Evolutionary conservation across 2,888 invertebrate genomes (phyloP).

Genomic region (Ormyrus nitidulus): DNA sequence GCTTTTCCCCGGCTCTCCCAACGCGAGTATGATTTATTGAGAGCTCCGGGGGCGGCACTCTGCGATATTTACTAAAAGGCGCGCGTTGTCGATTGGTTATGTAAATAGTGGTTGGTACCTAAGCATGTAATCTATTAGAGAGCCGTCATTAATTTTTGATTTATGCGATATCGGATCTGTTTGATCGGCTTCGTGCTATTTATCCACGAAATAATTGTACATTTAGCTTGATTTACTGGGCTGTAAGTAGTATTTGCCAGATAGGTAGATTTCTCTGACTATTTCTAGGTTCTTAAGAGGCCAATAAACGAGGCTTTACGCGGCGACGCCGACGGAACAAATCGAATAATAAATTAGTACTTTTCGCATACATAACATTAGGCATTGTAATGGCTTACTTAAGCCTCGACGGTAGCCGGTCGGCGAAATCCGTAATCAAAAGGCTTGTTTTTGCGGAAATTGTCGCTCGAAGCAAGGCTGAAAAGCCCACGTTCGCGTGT

Average conservation of each 20-base stretch:
- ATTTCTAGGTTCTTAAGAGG: too few relatives aligned
- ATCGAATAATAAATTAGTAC: constrained; percentile 5
- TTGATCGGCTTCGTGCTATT: background rate
- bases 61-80: constrained; percentile 21
- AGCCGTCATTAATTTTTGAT: constrained; percentile 10
- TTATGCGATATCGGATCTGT: background rate
- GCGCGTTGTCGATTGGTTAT: constrained; percentile 7
- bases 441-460: constrained; percentile 41
- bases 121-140: constrained; percentile 18
- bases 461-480: constrained; percentile 12
- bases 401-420: constrained; percentile 15
- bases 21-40: constrained; percentile 29
- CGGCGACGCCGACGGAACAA: background rate
- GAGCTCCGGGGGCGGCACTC: constrained; percentile 9
- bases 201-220: constrained; percentile 3
- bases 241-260: too few relatives aligned
- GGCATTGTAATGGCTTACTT: background rate
- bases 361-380: background rate
- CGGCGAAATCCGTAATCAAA: constrained; percentile 22
- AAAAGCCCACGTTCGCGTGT: constrained; percentile 58
- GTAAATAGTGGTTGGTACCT: constrained; percentile 12
- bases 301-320: too few relatives aligned
- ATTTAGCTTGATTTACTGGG: background rate
- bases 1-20: background rate
- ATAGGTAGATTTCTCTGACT: too few relatives aligned